Evolutionary conservation across 1,140 invertebrate species (phyloP).

Genomic region (Platorchestia sp.): DNA sequence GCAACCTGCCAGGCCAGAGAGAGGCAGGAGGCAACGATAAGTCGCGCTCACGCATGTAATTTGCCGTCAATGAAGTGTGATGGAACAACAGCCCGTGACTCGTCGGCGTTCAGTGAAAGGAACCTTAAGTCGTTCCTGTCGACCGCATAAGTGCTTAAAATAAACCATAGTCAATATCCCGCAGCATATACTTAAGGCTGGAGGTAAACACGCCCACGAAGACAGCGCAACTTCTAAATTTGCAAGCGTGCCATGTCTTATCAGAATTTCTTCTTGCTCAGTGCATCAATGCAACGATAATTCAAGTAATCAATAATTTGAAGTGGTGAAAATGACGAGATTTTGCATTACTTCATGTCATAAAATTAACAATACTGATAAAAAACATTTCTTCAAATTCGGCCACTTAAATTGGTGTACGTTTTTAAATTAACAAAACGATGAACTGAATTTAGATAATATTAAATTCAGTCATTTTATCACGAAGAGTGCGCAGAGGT

Average conservation of each 20-base stretch:
- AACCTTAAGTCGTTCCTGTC: background rate
- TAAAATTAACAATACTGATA: background rate
- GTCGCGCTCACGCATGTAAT: background rate
- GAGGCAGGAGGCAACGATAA: background rate
- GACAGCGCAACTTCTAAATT: background rate
- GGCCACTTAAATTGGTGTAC: too few relatives aligned
- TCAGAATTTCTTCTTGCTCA: background rate
- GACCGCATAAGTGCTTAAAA: background rate
- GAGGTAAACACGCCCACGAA: background rate
- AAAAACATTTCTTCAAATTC: too few relatives aligned
- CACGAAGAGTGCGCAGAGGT: too few relatives aligned
- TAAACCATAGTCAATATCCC: background rate
- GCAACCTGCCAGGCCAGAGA: background rate
- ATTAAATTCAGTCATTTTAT: too few relatives aligned
- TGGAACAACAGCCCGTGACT: constrained; percentile 19
- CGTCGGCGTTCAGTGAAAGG: constrained; percentile 12
- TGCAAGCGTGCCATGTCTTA: background rate
- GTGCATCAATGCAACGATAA: background rate
- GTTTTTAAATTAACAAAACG: too few relatives aligned
- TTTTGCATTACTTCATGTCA: background rate
- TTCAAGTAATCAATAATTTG: background rate
- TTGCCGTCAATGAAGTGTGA: constrained; percentile 32
- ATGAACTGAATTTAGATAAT: too few relatives aligned
- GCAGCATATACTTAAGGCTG: background rate
- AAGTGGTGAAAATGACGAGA: background rate